These are phyloP conservation scores for Fulica atra DNA, from an alignment of 2,113 vertebrate species.

Conservation along the genomic window DNA sequence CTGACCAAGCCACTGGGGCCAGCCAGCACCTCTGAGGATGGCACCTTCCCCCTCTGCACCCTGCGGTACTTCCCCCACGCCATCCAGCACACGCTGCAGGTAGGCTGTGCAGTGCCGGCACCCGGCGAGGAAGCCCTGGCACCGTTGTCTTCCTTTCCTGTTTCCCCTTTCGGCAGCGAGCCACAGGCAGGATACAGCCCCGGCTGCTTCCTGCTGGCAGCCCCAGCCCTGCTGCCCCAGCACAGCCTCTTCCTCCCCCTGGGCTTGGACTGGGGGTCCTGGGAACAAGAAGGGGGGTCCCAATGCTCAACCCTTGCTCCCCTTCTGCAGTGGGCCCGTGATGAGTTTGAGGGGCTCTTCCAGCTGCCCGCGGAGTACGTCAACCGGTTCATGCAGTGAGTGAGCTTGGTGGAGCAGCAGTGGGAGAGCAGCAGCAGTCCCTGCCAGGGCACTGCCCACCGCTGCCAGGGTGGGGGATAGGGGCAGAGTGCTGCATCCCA, in stretches of 20 bases:
- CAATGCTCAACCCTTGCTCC: accelerated
- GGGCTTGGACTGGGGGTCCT: neutral
- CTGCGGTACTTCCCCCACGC: conserved; percentile 83
- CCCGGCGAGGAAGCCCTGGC: accelerated
- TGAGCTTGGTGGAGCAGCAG: neutral
- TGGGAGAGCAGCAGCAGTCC: neutral
- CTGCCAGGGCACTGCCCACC: accelerated
- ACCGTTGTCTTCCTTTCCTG: neutral
- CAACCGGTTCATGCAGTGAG: conserved; percentile 64
- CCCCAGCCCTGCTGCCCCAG: neutral
- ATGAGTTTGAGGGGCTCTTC: conserved; percentile 70
- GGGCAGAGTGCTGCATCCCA: accelerated
- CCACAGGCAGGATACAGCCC: neutral
- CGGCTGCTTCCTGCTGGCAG: conserved; percentile 52
- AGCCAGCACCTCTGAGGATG: neutral
- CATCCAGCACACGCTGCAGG: conserved; percentile 88
- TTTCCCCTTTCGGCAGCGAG: neutral
- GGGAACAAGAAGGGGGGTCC: neutral
- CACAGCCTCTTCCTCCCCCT: neutral
- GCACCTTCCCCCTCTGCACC: conserved; percentile 80
- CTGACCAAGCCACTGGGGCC: conserved; percentile 76
- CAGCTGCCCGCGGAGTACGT: conserved; percentile 19
- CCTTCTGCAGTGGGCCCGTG: conserved; percentile 48
- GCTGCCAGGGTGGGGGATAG: neutral
- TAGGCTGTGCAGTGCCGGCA: neutral